Percentiles rank a stretch among this genome's conserved stretches.
These are phyloP conservation scores for Pithys albifrons DNA, from an alignment of 2,113 vertebrate genomes.

Conservation along the genomic window DNA sequence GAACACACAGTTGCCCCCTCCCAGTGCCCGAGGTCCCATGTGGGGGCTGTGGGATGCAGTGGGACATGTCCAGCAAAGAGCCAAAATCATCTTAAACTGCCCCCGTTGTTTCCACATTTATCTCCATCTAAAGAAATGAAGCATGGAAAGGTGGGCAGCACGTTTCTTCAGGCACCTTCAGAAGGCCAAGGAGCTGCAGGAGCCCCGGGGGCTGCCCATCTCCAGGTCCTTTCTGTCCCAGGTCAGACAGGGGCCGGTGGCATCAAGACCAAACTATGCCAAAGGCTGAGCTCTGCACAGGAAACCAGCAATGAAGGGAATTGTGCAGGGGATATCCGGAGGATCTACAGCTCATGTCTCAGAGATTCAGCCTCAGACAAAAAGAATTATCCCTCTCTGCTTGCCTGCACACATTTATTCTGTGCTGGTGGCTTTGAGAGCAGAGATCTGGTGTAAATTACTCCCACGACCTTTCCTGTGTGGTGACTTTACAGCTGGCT, in stretches of 20 bases:
- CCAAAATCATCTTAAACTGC: background rate
- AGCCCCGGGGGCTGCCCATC: background rate
- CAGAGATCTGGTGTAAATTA: constrained; percentile 19
- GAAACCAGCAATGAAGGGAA: background rate
- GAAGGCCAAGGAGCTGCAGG: background rate
- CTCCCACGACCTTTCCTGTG: constrained; percentile 1
- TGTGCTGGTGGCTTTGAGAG: background rate
- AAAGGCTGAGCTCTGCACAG: background rate
- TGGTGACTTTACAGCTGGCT: constrained; percentile 33
- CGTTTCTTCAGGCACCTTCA: background rate
- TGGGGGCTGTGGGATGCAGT: background rate
- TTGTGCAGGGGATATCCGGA: background rate
- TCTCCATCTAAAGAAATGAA: background rate
- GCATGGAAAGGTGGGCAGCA: background rate
- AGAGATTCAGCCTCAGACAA: background rate
- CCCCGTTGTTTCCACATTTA: background rate
- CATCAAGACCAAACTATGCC: background rate
- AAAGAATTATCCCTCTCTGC: background rate
- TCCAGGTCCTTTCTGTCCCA: background rate
- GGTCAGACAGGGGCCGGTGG: background rate
- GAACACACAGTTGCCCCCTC: background rate
- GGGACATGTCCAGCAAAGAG: background rate
- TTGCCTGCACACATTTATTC: background rate
- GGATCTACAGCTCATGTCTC: background rate
- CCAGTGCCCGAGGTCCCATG: fast-evolving